Percentiles rank a stretch among this genome's conserved stretches.
phyloP scores from a whole-genome alignment of 2,797 vertebrate species.

The Arctocebus calabarensis region DNA sequence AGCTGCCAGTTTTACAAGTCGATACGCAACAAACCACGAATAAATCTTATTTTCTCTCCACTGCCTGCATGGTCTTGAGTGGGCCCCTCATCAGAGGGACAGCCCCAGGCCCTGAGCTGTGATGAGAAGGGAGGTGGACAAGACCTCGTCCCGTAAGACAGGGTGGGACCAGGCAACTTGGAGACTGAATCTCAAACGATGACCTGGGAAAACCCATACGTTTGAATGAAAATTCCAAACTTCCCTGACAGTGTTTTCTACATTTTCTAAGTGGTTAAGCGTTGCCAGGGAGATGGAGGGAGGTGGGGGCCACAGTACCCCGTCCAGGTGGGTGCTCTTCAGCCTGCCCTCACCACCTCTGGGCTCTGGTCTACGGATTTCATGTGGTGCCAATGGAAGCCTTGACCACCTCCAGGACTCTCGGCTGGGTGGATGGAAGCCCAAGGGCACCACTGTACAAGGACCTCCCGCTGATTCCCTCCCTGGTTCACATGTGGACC shows the following conservation, averaged over 20 bases:
- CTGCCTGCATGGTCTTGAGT: not conserved
- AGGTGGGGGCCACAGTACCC: no score
- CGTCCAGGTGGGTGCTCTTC: not conserved
- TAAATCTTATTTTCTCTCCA: not conserved
- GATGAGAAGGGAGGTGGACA: not conserved
- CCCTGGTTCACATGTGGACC: not conserved
- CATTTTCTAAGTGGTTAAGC: not conserved
- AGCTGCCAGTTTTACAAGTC: not conserved
- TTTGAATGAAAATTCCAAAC: not conserved
- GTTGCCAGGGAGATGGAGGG: not conserved
- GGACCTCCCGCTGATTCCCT: not conserved
- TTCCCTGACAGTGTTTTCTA: not conserved
- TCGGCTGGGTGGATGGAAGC: not conserved
- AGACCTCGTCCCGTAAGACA: not conserved
- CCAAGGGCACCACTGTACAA: not conserved
- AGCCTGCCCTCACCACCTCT: no score
- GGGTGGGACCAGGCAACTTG: not conserved
- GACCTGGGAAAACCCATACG: not conserved
- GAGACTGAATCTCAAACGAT: not conserved
- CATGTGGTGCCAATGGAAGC: not conserved
- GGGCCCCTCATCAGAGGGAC: not conserved
- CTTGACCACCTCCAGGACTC: not conserved
- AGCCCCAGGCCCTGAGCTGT: not conserved
- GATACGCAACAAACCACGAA: not conserved
- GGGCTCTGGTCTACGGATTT: not conserved